Evolutionary conservation across 2,113 vertebrate genomes (phyloP).

Genomic region (Siniperca chuatsi): DNA sequence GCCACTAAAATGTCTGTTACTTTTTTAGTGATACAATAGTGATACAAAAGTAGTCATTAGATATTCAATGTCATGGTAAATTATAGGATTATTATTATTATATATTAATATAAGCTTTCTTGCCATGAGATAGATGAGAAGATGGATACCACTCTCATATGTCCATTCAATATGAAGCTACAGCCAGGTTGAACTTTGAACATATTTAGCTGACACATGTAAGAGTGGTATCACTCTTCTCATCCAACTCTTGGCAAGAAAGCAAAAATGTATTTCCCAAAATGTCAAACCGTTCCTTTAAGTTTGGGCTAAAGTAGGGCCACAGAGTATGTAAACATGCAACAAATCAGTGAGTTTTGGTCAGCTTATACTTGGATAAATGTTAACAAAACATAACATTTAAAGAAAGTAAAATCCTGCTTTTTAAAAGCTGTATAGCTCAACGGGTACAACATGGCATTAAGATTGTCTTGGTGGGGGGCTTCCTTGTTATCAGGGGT

Average conservation of each 20-base stretch:
- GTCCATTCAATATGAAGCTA: too few species aligned
- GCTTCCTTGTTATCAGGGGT: too few species aligned
- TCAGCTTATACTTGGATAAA: not conserved
- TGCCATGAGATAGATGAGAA: not conserved
- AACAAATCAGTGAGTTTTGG: not conserved
- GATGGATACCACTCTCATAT: not conserved
- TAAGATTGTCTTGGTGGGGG: not conserved
- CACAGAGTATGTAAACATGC: not conserved
- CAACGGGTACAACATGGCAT: not conserved
- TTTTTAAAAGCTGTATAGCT: too few species aligned
- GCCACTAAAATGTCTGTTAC: conserved; percentile 1
- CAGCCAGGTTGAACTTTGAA: too few species aligned
- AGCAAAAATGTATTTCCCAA: too few species aligned
- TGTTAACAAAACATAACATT: not conserved
- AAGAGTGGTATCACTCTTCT: too few species aligned
- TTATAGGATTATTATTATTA: not conserved
- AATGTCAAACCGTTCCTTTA: too few species aligned
- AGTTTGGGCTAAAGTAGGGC: too few species aligned
- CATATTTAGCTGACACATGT: too few species aligned
- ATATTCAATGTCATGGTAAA: not conserved
- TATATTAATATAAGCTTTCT: not conserved
- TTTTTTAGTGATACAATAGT: not conserved
- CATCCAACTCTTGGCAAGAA: too few species aligned
- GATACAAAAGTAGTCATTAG: not conserved
- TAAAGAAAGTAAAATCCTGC: too few species aligned